Evolutionary conservation across 53 echinoderm and acorn worm genomes (phyloP).

Genomic region (Astropecten irregularis): DNA sequence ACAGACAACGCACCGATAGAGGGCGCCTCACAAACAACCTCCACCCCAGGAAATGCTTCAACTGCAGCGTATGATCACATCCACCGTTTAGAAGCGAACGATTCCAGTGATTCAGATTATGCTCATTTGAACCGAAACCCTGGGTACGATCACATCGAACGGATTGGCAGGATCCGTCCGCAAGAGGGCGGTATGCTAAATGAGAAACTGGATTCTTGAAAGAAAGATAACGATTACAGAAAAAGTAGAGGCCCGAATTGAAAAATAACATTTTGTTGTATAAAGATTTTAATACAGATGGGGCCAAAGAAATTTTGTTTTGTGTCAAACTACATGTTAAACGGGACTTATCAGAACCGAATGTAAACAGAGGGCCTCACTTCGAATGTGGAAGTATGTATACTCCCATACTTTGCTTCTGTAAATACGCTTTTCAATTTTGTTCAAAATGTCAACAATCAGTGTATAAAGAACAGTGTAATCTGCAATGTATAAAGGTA

Average conservation of each 20-base stretch:
- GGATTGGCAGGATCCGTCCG: not conserved
- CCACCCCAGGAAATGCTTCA: not conserved
- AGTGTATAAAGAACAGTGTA: too few relatives aligned
- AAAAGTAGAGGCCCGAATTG: not conserved
- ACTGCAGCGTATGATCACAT: not conserved
- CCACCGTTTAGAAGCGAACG: not conserved
- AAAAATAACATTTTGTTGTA: not conserved
- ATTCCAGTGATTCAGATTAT: not conserved
- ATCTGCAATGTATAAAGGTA: too few relatives aligned
- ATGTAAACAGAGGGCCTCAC: too few relatives aligned
- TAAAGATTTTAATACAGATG: not conserved
- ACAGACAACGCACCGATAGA: not conserved
- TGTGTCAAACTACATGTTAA: too few relatives aligned
- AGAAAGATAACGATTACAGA: not conserved
- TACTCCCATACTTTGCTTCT: too few relatives aligned
- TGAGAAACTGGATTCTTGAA: not conserved
- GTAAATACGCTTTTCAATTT: too few relatives aligned
- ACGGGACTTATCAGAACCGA: too few relatives aligned
- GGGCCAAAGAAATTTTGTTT: not conserved
- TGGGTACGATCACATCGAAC: conserved; percentile 1
- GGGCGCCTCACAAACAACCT: not conserved
- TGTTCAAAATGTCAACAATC: too few relatives aligned
- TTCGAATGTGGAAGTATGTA: too few relatives aligned
- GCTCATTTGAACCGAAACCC: not conserved
- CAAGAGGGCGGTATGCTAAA: not conserved